Conservation (phyloP, 2,888 invertebrate genomes). For the Xanthostigma xanthostigma region DNA sequence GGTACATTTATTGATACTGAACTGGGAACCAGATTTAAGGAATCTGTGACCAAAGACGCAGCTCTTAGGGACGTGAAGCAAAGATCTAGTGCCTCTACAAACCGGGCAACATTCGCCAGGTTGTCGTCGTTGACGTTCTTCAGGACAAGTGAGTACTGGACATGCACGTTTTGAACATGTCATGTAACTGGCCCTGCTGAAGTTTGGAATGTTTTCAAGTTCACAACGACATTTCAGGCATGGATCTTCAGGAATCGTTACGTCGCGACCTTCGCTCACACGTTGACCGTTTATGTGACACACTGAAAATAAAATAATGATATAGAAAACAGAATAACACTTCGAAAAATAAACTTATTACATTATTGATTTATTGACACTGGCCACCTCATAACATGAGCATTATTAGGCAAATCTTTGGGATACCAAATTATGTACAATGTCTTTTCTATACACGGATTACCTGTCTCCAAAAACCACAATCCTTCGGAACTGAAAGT, state of each 20-base stretch:
- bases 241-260: constrained; percentile 69
- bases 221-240: constrained; percentile 69
- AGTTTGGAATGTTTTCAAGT: background rate
- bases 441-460: too few relatives aligned
- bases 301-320: constrained; percentile 34
- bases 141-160: constrained; percentile 74
- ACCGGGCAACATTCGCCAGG: constrained; percentile 66
- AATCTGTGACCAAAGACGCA: constrained; percentile 61
- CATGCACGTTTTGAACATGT: constrained; percentile 76
- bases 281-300: constrained; percentile 72
- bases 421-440: too few relatives aligned
- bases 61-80: constrained; percentile 22
- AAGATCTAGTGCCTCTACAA: constrained; percentile 31
- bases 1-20: constrained; percentile 52
- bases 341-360: too few relatives aligned
- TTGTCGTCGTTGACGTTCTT: constrained; percentile 47
- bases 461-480: too few relatives aligned
- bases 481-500: too few relatives aligned
- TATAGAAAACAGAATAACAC: too few relatives aligned
- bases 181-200: constrained; percentile 42
- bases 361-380: too few relatives aligned
- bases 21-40: constrained; percentile 45
- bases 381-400: too few relatives aligned
- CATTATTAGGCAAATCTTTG: too few relatives aligned
- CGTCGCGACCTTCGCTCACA: constrained; percentile 59